Evolutionary conservation across 1,140 invertebrate genomes (phyloP).

Genomic region (Mactra quadrangularis): DNA sequence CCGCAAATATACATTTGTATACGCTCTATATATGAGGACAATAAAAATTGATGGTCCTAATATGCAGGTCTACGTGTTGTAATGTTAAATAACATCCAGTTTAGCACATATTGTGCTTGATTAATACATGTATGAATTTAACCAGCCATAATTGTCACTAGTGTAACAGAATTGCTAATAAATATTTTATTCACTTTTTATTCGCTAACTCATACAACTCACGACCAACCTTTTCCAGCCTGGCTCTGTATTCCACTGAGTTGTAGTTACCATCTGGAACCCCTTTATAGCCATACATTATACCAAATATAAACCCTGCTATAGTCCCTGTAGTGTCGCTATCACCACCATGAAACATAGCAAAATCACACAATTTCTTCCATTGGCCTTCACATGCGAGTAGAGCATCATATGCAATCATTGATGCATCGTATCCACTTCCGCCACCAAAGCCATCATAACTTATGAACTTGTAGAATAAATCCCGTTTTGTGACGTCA

Average conservation of each 20-base stretch:
- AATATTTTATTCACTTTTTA: too few species aligned
- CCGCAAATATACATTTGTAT: too few species aligned
- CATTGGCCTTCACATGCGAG: conserved; percentile 28
- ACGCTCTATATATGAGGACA: too few species aligned
- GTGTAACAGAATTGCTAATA: too few species aligned
- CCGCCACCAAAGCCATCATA: conserved; percentile 27
- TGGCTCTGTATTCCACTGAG: neutral
- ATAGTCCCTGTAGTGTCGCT: conserved; percentile 27
- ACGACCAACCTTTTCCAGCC: neutral
- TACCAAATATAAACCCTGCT: conserved; percentile 14
- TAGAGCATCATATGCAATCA: conserved; percentile 77
- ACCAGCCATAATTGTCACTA: too few species aligned
- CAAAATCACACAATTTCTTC: conserved; percentile 31
- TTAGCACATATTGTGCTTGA: too few species aligned
- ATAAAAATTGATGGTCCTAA: too few species aligned
- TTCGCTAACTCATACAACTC: neutral
- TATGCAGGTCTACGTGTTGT: too few species aligned
- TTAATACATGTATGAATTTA: too few species aligned
- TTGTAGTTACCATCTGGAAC: conserved; percentile 15
- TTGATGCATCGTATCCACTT: conserved; percentile 56
- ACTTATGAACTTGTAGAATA: conserved; percentile 71
- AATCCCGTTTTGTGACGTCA: conserved; percentile 75
- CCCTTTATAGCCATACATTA: conserved; percentile 11
- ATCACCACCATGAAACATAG: conserved; percentile 24
- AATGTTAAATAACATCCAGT: too few species aligned